Evolutionary conservation across 2,113 vertebrate genomes (phyloP).

Genomic region (Odocoileus hemionus): DNA sequence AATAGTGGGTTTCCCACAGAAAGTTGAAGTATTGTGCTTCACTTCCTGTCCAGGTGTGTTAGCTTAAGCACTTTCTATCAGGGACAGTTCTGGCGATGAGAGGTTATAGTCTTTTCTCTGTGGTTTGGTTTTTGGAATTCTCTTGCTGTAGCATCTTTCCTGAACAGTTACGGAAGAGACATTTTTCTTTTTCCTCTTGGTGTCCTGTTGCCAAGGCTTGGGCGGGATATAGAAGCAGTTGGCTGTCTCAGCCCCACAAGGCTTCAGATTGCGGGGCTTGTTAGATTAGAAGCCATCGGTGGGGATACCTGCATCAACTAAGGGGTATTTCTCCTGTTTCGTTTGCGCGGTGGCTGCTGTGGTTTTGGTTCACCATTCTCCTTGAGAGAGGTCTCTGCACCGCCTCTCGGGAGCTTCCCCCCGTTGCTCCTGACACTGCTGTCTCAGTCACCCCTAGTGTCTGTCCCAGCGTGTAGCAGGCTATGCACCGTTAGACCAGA

Average conservation of each 20-base stretch:
- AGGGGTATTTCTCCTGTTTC: neutral
- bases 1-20: neutral
- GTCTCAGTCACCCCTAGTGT: fast-evolving
- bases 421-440: fast-evolving
- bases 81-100: neutral
- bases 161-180: neutral
- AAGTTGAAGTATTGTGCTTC: neutral
- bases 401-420: neutral
- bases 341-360: neutral
- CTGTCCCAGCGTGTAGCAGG: fast-evolving
- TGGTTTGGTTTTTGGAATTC: neutral
- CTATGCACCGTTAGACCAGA: neutral
- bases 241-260: neutral
- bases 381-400: neutral
- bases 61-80: neutral
- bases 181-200: neutral
- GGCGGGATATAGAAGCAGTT: neutral
- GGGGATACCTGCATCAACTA: too few relatives aligned
- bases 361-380: neutral
- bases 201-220: neutral
- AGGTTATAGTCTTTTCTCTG: neutral
- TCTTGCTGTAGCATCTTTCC: neutral
- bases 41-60: neutral
- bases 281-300: neutral
- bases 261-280: neutral